Evolutionary conservation across 2,888 invertebrate genomes (phyloP).

Genomic region (Marronus borbonicus): DNA sequence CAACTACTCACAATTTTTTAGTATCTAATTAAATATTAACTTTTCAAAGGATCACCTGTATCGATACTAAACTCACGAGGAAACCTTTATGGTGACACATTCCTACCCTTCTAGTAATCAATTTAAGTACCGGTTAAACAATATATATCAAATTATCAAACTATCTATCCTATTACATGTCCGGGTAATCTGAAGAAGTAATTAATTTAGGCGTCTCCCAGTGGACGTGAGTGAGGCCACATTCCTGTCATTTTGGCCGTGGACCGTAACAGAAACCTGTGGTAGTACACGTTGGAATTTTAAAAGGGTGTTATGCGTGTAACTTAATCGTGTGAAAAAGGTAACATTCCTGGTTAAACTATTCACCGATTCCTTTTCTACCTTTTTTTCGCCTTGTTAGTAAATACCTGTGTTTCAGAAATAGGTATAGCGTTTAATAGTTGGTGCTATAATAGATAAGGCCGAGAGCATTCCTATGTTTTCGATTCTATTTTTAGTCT

Average conservation of each 20-base stretch:
- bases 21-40: too few relatives aligned
- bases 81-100: slow-evolving; percentile 17
- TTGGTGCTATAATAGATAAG: slow-evolving; percentile 12
- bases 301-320: slow-evolving; percentile 39
- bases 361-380: slow-evolving; percentile 30
- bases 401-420: slow-evolving; percentile 10
- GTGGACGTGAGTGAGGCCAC: slow-evolving; percentile 37
- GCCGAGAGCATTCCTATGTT: slow-evolving; percentile 25
- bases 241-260: slow-evolving; percentile 38
- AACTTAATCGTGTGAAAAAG: slow-evolving; percentile 47
- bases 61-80: background rate
- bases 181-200: slow-evolving; percentile 35
- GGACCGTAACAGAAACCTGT: slow-evolving; percentile 33
- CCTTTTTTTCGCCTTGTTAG: slow-evolving; percentile 25
- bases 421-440: slow-evolving; percentile 23
- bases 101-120: slow-evolving; percentile 19
- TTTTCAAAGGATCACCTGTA: too few relatives aligned
- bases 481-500: slow-evolving; percentile 21
- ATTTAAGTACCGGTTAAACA: slow-evolving; percentile 36
- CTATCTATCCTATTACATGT: slow-evolving; percentile 29
- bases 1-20: too few relatives aligned
- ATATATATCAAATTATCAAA: slow-evolving; percentile 37
- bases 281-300: slow-evolving; percentile 34
- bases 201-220: slow-evolving; percentile 40
- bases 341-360: slow-evolving; percentile 40